phyloP scores from a whole-genome alignment of 2,113 vertebrate species.

The Trematocara unimaculatum region DNA sequence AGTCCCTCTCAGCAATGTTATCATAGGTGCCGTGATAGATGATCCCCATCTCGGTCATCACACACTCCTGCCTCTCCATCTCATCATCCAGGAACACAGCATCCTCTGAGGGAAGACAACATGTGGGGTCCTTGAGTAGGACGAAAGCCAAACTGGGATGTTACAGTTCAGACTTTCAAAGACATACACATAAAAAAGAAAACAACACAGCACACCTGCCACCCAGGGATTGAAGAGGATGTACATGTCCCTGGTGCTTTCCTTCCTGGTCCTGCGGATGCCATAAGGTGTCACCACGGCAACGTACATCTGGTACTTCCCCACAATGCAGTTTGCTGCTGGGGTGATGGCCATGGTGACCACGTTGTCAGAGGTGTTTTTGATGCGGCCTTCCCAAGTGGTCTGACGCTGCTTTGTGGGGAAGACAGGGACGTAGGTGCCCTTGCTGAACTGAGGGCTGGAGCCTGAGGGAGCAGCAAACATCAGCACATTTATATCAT shows the following conservation, averaged over 20 bases:
- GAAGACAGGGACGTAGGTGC: slow-evolving; percentile 84
- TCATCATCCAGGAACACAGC: slow-evolving; percentile 84
- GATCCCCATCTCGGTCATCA: slow-evolving; percentile 87
- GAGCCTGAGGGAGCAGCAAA: slow-evolving; percentile 67
- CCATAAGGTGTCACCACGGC: slow-evolving; percentile 85
- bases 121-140: fast-evolving
- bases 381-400: slow-evolving; percentile 80
- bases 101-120: slow-evolving; percentile 73
- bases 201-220: slow-evolving; percentile 65
- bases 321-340: slow-evolving; percentile 79
- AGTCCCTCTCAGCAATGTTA: slow-evolving; percentile 79
- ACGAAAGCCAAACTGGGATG: neutral
- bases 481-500: neutral
- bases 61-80: slow-evolving; percentile 83
- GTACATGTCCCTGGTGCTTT: slow-evolving; percentile 74
- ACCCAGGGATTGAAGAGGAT: slow-evolving; percentile 95
- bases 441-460: slow-evolving; percentile 86
- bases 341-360: slow-evolving; percentile 82
- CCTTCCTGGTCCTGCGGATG: slow-evolving; percentile 79
- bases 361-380: slow-evolving; percentile 48
- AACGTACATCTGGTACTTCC: slow-evolving; percentile 86
- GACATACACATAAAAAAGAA: neutral
- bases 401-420: slow-evolving; percentile 67
- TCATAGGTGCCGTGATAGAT: slow-evolving; percentile 83
- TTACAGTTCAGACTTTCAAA: neutral